phyloP scores from a whole-genome alignment of 1,140 invertebrate genomes.

The Macrobrachium rosenbergii region DNA sequence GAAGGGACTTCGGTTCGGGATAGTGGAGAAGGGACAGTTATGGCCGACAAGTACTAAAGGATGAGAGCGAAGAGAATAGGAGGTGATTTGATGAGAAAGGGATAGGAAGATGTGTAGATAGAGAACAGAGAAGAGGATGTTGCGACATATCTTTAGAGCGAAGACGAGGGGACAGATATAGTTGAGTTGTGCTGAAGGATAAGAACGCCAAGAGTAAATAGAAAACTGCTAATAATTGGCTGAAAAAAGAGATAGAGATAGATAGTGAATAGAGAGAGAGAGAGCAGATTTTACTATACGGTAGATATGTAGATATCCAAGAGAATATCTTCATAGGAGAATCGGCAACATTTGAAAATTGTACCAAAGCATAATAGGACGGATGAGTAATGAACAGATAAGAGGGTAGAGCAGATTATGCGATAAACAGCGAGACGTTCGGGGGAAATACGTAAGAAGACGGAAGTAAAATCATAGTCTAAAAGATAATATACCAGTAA shows the following conservation, averaged over 20 bases:
- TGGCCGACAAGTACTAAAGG: neutral
- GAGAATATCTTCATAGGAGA: no score
- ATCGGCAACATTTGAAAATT: no score
- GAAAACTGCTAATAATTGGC: neutral
- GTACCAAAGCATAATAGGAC: no score
- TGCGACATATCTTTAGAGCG: neutral
- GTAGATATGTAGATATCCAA: no score
- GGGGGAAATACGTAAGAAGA: no score
- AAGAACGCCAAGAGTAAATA: no score
- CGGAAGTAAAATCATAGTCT: no score
- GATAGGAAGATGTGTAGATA: neutral
- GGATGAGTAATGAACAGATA: no score
- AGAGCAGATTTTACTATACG: neutral
- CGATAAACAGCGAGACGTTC: no score
- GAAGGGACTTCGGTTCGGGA: neutral
- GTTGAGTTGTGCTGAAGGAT: neutral
- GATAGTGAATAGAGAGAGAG: neutral
- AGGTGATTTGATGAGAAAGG: neutral
- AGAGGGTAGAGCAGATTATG: no score
- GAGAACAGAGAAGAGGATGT: neutral
- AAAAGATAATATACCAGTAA: no score
- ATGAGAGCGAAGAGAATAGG: neutral
- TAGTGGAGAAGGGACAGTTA: neutral
- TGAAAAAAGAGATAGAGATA: neutral
- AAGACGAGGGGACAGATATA: neutral